Percentiles rank a stretch among this genome's conserved stretches.
These are phyloP conservation scores for Scelioninae gen. 1 DNA, from an alignment of 2,888 invertebrate species.

Conservation along the genomic window DNA sequence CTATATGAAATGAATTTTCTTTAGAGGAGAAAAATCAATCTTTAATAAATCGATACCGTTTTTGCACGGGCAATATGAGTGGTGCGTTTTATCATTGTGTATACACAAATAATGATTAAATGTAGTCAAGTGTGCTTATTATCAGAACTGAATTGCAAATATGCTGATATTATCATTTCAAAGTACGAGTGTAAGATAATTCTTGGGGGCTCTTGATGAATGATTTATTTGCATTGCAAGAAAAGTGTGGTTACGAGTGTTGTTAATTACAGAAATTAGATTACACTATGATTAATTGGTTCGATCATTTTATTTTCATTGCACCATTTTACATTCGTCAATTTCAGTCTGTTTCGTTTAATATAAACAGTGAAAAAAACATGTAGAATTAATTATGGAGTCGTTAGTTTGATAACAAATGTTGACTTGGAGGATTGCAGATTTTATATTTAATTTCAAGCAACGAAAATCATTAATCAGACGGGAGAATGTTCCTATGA, in stretches of 20 bases:
- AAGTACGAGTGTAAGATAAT: constrained; percentile 42
- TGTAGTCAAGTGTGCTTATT: constrained; percentile 51
- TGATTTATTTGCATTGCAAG: constrained; percentile 45
- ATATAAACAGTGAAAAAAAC: not conserved
- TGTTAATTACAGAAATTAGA: constrained; percentile 57
- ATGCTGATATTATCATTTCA: constrained; percentile 42
- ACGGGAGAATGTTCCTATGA: no score
- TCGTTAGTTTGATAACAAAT: no score
- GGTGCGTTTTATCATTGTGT: constrained; percentile 37
- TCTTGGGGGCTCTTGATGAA: constrained; percentile 37
- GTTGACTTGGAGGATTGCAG: no score
- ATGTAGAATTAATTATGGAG: no score
- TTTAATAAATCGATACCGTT: no score
- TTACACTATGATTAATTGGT: constrained; percentile 56
- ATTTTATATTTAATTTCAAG: no score
- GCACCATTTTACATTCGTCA: constrained; percentile 21
- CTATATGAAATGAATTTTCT: constrained; percentile 20
- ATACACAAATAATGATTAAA: constrained; percentile 47
- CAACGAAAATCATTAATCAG: no score
- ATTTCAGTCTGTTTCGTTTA: not conserved
- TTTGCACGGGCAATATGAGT: constrained; percentile 6
- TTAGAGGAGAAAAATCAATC: constrained; percentile 35
- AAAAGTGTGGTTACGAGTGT: constrained; percentile 43
- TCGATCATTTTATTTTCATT: constrained; percentile 17
- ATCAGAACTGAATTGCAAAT: constrained; percentile 57